phyloP scores from a whole-genome alignment of 2,888 invertebrate genomes.

The Hydrotaea diabolus region DNA sequence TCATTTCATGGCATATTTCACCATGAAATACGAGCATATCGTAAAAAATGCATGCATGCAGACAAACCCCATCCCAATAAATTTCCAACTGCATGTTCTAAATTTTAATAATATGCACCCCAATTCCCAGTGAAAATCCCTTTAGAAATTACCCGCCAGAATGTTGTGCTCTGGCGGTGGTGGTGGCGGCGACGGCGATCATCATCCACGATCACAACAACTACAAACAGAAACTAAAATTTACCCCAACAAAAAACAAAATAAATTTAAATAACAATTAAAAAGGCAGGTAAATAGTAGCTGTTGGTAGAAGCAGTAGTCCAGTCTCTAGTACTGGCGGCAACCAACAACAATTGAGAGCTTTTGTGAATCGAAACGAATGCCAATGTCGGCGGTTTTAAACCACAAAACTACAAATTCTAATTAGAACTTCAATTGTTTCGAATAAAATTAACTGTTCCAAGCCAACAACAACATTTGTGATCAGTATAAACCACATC shows the following conservation, averaged over 20 bases:
- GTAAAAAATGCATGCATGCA: background rate
- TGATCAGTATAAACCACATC: conserved; percentile 20
- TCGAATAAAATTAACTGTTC: conserved; percentile 57
- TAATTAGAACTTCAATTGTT: conserved; percentile 45
- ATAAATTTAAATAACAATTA: conserved; percentile 64
- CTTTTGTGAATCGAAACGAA: conserved; percentile 50
- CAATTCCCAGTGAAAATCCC: background rate
- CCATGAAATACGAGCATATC: no score
- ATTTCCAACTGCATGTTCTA: background rate
- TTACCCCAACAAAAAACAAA: no score
- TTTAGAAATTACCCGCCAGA: background rate
- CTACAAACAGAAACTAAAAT: conserved; percentile 5
- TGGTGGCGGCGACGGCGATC: background rate
- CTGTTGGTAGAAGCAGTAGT: no score
- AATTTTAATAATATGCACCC: conserved; percentile 38
- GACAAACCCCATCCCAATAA: background rate
- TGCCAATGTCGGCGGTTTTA: conserved; percentile 62
- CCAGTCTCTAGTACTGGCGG: background rate
- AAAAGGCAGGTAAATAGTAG: conserved; percentile 11
- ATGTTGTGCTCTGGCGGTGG: background rate
- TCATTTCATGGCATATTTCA: background rate
- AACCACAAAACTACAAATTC: conserved; percentile 58
- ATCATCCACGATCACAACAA: background rate
- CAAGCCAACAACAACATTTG: background rate
- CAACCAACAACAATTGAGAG: conserved; percentile 30